Base-by-base conservation (phyloP, 2,888 invertebrate species). In the Drosophila longiperda region DNA sequence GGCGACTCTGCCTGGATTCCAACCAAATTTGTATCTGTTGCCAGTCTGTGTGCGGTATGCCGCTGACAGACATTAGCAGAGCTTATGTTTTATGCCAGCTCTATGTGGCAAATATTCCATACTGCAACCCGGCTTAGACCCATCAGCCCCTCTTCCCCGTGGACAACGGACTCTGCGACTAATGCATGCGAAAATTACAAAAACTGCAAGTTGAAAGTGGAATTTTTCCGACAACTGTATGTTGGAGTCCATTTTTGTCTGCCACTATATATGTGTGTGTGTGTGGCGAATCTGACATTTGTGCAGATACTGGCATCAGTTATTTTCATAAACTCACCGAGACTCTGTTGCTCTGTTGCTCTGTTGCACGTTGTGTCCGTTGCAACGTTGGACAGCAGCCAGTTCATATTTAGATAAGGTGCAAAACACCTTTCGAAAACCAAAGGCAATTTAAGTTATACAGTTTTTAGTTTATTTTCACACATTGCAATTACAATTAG, bases 51-150 rank as follows among this genome's bases (percentile, higher is more conserved):
- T 81, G 87, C 38, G 83, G 83, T 72, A 74, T 65, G 73, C 82
- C 87, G 82, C 84, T 82, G 80, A 79, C 84, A 82, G 82, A 86
- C 83, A 83, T 86, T 83, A 86, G 87, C 80, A 75, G 72, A 67
- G 84, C 87, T 83, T 83, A 72, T 78, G 73, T 66, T 74, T 49
- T 55, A 33, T 58, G 38, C 66, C 26, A 40, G 70, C 32, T 66
- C 52, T 23, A 36, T 26, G 23, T 23, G 34, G 6, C 17, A 23
- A n/a, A 20, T 34, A 34, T 4, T 20, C 12, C 20, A 45, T 20
- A 7, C 49, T 9, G 3, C 26, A 29, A 5, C 29, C 6, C 29
- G 6, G 17, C 9, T 0, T 9, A 17, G 15, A 2, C 15, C 23
- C 26, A 17, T 17, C 15, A 15, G 34, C 17, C 20, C 15, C 34